These are phyloP conservation scores for Apeltes quadracus DNA, from an alignment of 2,113 vertebrate species.

Conservation along the genomic window DNA sequence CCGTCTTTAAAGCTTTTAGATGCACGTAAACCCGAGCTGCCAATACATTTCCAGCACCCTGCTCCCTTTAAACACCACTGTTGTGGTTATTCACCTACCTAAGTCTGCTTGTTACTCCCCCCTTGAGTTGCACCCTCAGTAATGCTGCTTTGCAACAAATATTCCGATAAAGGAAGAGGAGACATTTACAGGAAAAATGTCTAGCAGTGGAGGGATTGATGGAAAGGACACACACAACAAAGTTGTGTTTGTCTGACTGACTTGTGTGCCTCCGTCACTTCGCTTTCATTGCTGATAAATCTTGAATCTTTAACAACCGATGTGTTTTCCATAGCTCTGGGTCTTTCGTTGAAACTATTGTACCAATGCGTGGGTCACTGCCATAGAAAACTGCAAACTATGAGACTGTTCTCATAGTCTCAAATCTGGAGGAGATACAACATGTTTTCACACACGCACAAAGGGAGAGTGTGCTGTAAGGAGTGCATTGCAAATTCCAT, in stretches of 20 bases:
- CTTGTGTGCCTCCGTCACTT: neutral
- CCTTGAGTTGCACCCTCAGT: conserved; percentile 11
- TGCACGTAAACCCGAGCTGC: conserved; percentile 31
- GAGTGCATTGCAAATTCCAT: conserved; percentile 72
- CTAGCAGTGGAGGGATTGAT: neutral
- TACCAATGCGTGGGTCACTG: neutral
- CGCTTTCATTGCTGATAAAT: neutral
- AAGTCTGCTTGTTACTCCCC: conserved; percentile 18
- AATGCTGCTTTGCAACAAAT: conserved; percentile 14
- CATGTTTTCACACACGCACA: conserved; percentile 64
- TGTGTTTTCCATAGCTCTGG: neutral
- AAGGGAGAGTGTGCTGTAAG: conserved; percentile 60
- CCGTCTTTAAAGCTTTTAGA: conserved; percentile 57
- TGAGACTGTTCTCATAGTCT: conserved; percentile 23
- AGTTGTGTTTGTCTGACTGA: neutral
- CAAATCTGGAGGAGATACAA: conserved; percentile 43
- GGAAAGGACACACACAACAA: neutral
- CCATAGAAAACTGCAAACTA: conserved; percentile 8
- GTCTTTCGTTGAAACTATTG: conserved; percentile 6
- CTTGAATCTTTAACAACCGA: neutral
- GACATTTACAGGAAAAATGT: conserved; percentile 4
- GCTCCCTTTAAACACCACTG: conserved; percentile 19
- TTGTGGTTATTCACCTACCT: conserved; percentile 29
- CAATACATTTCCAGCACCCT: conserved; percentile 36
- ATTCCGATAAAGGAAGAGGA: neutral